Conservation (phyloP, 1,140 invertebrate species). For the Mylabris phalerata region DNA sequence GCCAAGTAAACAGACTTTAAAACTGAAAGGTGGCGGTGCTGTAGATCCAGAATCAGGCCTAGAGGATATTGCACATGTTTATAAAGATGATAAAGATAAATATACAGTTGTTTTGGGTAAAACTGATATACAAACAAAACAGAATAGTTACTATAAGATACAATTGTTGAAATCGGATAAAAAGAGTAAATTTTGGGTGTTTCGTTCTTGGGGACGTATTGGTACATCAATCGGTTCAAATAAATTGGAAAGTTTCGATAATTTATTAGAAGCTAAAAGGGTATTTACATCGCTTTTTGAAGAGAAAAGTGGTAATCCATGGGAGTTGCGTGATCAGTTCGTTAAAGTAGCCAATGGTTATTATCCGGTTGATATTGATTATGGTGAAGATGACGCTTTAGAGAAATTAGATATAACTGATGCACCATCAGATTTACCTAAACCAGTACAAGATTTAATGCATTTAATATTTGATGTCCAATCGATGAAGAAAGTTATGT, state of each 20-base stretch:
- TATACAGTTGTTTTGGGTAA: conserved; percentile 74
- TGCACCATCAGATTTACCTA: conserved; percentile 60
- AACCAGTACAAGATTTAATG: conserved; percentile 77
- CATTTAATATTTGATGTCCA: conserved; percentile 86
- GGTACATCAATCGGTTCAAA: conserved; percentile 83
- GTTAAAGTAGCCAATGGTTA: conserved; percentile 73
- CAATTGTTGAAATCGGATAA: conserved; percentile 79
- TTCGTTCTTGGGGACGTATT: conserved; percentile 82
- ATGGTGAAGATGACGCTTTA: conserved; percentile 52
- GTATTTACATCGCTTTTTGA: conserved; percentile 63
- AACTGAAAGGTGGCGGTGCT: conserved; percentile 79
- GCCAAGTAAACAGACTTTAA: conserved; percentile 64
- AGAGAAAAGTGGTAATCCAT: conserved; percentile 84
- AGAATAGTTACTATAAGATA: conserved; percentile 94
- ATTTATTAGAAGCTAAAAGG: conserved; percentile 53
- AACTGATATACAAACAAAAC: conserved; percentile 78
- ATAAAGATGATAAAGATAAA: conserved; percentile 51
- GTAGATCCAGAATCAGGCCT: conserved; percentile 86
- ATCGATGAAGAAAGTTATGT: conserved; percentile 84
- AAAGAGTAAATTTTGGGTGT: conserved; percentile 48
- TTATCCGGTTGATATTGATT: conserved; percentile 88
- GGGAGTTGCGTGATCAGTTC: conserved; percentile 62
- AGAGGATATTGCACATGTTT: conserved; percentile 75
- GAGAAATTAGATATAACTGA: conserved; percentile 40
- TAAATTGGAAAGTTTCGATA: conserved; percentile 59